Evolutionary conservation across 2,113 vertebrate genomes (phyloP).

Genomic region (Excalfactoria chinensis): DNA sequence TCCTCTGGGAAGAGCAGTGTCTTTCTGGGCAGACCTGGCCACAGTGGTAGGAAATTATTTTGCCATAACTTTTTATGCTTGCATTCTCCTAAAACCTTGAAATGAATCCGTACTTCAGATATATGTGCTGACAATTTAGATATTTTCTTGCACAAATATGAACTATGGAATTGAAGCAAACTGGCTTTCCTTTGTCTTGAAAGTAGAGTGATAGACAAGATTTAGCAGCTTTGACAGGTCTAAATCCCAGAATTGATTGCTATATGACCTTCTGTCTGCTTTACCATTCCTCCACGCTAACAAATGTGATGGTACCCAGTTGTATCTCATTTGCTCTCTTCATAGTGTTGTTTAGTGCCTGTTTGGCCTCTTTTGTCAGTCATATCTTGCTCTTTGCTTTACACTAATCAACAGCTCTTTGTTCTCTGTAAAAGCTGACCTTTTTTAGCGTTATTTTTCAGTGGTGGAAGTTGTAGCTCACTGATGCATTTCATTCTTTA

Average conservation of each 20-base stretch:
- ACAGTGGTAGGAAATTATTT: neutral
- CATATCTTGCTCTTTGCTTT: neutral
- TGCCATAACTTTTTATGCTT: neutral
- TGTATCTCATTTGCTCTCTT: neutral
- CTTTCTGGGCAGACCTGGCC: neutral
- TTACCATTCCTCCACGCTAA: neutral
- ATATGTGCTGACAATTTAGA: neutral
- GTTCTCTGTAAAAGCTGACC: neutral
- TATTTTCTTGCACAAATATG: neutral
- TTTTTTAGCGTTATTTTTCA: neutral
- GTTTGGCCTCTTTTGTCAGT: neutral
- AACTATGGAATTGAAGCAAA: neutral
- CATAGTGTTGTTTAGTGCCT: neutral
- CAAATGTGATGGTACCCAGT: neutral
- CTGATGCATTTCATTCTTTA: too few species aligned
- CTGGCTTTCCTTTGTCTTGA: neutral
- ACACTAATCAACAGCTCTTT: neutral
- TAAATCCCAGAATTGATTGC: neutral
- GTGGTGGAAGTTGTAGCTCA: neutral
- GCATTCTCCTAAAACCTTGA: neutral
- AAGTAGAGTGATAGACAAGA: neutral
- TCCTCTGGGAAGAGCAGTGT: neutral
- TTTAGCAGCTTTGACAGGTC: neutral
- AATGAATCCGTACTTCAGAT: neutral
- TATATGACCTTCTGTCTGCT: neutral